phyloP scores from a whole-genome alignment of 2,113 vertebrate genomes.

The Perca fluviatilis region DNA sequence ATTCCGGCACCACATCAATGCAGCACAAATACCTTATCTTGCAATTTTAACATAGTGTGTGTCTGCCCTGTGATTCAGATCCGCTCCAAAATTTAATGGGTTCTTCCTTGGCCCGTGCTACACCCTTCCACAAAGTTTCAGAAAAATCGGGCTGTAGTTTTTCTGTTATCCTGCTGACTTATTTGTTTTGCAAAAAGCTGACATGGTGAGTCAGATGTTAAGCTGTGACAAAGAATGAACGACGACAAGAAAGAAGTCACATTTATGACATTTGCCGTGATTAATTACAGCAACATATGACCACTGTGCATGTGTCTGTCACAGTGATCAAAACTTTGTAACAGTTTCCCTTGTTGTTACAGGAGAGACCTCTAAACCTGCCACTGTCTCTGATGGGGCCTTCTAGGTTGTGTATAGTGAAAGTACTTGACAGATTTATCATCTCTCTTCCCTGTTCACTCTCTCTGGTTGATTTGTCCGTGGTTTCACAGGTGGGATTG shows the following conservation, averaged over 20 bases:
- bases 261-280: not conserved
- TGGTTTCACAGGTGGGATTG: slow-evolving; percentile 35
- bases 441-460: slow-evolving; percentile 10
- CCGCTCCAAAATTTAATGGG: no score
- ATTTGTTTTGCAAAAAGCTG: slow-evolving; percentile 2
- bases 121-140: no score
- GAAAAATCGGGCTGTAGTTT: no score
- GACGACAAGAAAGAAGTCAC: not conserved
- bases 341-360: not conserved
- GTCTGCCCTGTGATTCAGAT: no score
- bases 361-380: slow-evolving; percentile 2
- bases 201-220: not conserved
- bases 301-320: slow-evolving; percentile 4
- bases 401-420: not conserved
- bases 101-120: no score
- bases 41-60: no score
- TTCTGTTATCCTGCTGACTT: not conserved
- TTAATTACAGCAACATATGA: not conserved
- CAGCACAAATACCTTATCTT: no score
- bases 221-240: slow-evolving; percentile 5
- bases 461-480: slow-evolving; percentile 17
- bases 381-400: not conserved
- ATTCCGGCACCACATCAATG: no score
- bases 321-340: slow-evolving; percentile 27
- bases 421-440: slow-evolving; percentile 19